These are phyloP conservation scores for Calameuta idolon DNA, from an alignment of 2,888 invertebrate genomes.

Conservation along the genomic window DNA sequence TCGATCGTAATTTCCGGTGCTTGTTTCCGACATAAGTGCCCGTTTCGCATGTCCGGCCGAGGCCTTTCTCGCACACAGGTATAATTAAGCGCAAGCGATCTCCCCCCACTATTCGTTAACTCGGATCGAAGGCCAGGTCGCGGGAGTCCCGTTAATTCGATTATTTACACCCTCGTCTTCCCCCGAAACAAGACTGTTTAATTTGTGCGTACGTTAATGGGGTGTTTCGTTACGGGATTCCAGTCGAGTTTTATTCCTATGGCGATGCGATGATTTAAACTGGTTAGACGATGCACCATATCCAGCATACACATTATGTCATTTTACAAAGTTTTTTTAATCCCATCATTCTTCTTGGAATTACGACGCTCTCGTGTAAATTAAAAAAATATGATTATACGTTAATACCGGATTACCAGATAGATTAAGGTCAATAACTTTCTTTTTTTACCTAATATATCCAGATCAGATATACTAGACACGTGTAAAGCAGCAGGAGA, in stretches of 20 bases:
- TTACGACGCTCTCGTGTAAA: background rate
- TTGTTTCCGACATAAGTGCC: background rate
- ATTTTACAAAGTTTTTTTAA: background rate
- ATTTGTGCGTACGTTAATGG: background rate
- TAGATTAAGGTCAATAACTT: background rate
- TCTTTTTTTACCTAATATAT: background rate
- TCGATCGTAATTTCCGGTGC: background rate
- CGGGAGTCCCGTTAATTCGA: conserved; percentile 2
- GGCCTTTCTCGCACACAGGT: background rate
- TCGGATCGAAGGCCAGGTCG: background rate
- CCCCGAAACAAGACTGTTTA: background rate
- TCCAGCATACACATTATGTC: background rate
- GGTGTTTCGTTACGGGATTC: background rate
- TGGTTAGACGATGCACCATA: background rate
- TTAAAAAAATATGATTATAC: background rate
- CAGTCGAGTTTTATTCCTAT: background rate
- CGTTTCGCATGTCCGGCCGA: background rate
- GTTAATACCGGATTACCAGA: background rate
- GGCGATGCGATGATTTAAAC: background rate
- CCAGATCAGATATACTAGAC: background rate
- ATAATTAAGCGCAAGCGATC: background rate
- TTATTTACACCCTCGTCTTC: background rate
- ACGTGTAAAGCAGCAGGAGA: background rate
- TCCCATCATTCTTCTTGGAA: background rate
- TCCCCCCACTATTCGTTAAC: background rate